Conservation (phyloP, 2,888 invertebrate genomes). For the Hecatera dysodea region DNA sequence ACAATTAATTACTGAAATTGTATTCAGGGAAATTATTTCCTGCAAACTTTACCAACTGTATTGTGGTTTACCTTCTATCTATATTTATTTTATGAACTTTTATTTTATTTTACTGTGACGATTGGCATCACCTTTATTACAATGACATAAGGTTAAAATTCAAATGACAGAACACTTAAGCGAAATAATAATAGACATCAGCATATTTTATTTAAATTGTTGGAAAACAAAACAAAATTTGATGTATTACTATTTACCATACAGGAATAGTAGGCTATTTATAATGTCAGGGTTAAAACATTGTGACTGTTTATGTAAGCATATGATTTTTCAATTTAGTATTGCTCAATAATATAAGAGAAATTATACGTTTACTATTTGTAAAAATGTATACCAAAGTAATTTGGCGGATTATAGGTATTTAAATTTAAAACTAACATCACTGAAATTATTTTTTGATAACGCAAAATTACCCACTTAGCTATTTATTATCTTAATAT, state of each 20-base stretch:
- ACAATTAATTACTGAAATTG: not conserved
- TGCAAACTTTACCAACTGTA: not conserved
- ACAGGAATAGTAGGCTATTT: conserved; percentile 61
- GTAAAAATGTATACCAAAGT: conserved; percentile 57
- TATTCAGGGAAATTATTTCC: conserved; percentile 2
- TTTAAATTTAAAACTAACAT: conserved; percentile 41
- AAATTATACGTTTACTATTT: conserved; percentile 38
- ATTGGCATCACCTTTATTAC: not conserved
- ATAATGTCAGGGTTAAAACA: conserved; percentile 55
- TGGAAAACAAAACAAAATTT: conserved; percentile 2
- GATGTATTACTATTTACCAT: conserved; percentile 21
- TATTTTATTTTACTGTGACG: conserved; percentile 1
- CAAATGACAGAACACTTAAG: not conserved
- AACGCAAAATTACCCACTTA: conserved; percentile 40
- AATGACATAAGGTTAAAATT: conserved; percentile 9
- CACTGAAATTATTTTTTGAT: conserved; percentile 22
- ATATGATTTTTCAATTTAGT: conserved; percentile 26
- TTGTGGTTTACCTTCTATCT: not conserved
- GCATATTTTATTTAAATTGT: conserved; percentile 20
- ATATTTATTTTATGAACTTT: not conserved
- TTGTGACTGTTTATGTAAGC: conserved; percentile 26
- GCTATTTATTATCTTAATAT: conserved; percentile 23
- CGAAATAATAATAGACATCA: not conserved
- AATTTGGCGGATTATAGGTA: conserved; percentile 47
- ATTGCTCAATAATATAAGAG: conserved; percentile 60